Base-by-base conservation (phyloP, 2,797 vertebrate genomes). In the Xenops minutus region DNA sequence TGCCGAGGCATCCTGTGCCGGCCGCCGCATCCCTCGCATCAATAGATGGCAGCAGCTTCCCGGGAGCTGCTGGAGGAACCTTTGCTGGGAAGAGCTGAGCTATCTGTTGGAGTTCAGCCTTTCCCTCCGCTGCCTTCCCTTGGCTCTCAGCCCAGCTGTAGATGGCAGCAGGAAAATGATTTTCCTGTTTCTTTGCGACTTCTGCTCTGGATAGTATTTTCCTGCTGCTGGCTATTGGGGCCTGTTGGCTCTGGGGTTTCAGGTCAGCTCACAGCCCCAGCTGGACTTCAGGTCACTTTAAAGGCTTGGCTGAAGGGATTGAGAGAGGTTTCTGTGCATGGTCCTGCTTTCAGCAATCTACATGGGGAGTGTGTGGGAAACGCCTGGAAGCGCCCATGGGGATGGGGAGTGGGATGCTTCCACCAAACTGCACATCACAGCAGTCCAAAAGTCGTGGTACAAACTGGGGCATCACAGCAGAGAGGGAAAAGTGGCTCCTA, bases 21-120 rank as follows among this genome's bases (percentile, higher is more conserved):
- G 58, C 8, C 15, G 0, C 30, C 10, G 21, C 23, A 41, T 52
- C 55, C 69, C 46, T 92, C 6, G 0, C 79, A 95, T 85, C 96
- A 91, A 22, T 52, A 97, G 96, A 91, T 96, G 96, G 96, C 96
- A 96, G 96, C 94, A 97, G n/a, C 84, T 91, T 64, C 93, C 77
- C 80, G 44, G 63, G 39, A 39, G 75, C 91, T 64, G 94, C 0
- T 6, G 63, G 46, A 80, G 72, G 2, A 93, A 51, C 41, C 46
- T 32, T 32, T 0, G 18, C 75, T 79, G n/a, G 7, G 36, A 27
- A n/a, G 43, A 56, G 56, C 72, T 39, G 76, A 5, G 16, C 1
- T 0, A 23, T 21, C 3, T 11, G 0, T 5, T 5, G 37, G 52
- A 51, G 37, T 12, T 63, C 75, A 62, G 72, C 64, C 11, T 82